Evolutionary conservation across 2,888 invertebrate species (phyloP).

Genomic region (Seladonia tumulorum): DNA sequence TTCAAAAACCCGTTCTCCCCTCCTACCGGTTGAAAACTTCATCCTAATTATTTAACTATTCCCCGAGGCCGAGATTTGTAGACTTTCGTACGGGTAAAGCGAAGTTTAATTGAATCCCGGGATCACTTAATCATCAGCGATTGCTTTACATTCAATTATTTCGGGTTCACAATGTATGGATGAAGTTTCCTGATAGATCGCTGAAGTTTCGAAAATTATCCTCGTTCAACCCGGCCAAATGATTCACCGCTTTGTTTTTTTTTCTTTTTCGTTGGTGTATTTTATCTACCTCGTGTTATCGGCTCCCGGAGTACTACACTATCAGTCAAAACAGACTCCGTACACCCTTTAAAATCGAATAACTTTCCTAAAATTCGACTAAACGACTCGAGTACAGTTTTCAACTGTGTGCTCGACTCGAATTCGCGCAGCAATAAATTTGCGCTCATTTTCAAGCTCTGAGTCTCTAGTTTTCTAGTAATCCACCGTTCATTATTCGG

Average conservation of each 20-base stretch:
- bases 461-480: not conserved
- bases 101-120: conserved; percentile 13
- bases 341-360: not conserved
- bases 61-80: not conserved
- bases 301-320: not conserved
- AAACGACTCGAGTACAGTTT: not conserved
- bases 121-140: conserved; percentile 17
- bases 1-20: not conserved
- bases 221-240: not conserved
- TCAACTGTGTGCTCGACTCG: not conserved
- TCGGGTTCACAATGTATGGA: not conserved
- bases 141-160: conserved; percentile 14
- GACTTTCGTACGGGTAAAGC: not conserved
- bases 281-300: not conserved
- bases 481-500: not conserved
- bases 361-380: not conserved
- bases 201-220: conserved; percentile 1
- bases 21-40: not conserved
- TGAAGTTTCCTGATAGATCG: not conserved
- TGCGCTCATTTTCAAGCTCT: not conserved
- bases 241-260: not conserved
- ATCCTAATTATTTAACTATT: conserved; percentile 7
- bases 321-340: not conserved
- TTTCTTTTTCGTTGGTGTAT: not conserved
- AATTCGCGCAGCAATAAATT: not conserved